These are phyloP conservation scores for Pterocles gutturalis DNA, from an alignment of 2,113 vertebrate species.

Conservation along the genomic window DNA sequence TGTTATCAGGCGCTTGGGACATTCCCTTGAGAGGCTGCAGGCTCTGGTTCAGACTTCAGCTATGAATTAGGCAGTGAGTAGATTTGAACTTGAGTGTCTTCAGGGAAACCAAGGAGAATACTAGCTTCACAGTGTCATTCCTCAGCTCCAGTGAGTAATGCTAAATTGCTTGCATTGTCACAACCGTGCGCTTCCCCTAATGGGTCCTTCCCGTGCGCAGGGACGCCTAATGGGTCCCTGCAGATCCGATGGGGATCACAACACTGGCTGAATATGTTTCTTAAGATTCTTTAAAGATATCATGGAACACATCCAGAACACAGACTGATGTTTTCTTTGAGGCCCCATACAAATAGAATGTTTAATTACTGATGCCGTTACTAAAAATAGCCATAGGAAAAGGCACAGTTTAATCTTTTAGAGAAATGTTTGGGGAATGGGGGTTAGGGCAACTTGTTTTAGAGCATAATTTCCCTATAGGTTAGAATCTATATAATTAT, in stretches of 20 bases:
- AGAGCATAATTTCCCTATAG: constrained; percentile 53
- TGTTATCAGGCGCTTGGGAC: background rate
- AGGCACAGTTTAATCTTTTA: constrained; percentile 30
- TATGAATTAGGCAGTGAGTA: background rate
- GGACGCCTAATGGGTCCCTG: constrained; percentile 52
- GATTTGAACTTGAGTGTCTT: background rate
- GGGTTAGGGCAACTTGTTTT: background rate
- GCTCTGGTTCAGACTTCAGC: background rate
- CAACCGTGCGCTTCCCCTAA: background rate
- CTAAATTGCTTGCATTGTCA: constrained; percentile 32
- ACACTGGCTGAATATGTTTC: background rate
- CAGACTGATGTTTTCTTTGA: constrained; percentile 48
- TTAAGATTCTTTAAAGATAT: constrained; percentile 31
- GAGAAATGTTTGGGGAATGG: background rate
- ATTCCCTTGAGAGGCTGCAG: background rate
- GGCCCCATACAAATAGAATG: background rate
- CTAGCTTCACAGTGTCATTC: background rate
- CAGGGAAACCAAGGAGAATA: constrained; percentile 15
- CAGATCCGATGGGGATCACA: background rate
- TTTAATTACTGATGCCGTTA: constrained; percentile 62
- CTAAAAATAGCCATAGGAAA: constrained; percentile 48
- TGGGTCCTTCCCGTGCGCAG: too few species aligned
- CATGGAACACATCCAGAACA: constrained; percentile 29
- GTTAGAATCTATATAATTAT: constrained; percentile 44
- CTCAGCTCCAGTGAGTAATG: constrained; percentile 41